These are phyloP conservation scores for Orthonevra nobilis DNA, from an alignment of 2,888 invertebrate genomes.

Conservation along the genomic window DNA sequence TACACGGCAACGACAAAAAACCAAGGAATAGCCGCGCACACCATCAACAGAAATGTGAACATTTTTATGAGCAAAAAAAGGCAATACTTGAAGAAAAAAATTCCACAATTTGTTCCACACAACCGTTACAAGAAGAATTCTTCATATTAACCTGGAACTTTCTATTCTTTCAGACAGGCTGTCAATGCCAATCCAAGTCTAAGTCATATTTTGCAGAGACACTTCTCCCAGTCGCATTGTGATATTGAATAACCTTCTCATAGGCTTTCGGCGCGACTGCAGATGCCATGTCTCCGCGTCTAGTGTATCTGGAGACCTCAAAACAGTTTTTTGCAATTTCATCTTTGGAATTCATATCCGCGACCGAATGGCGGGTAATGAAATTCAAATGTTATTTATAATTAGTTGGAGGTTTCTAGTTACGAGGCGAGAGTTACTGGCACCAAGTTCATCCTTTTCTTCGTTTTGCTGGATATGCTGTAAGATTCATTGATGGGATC, in stretches of 20 bases:
- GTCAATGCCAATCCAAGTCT: slow-evolving; percentile 4
- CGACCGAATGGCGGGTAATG: slow-evolving; percentile 5
- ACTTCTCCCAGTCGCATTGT: slow-evolving; percentile 20
- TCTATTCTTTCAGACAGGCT: slow-evolving; percentile 41
- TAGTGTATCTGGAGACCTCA: slow-evolving; percentile 10
- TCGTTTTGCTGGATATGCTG: neutral
- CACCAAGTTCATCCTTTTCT: neutral
- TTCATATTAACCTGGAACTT: slow-evolving; percentile 31
- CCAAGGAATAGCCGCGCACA: slow-evolving; percentile 29
- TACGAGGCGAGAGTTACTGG: slow-evolving; percentile 1
- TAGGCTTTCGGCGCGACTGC: neutral
- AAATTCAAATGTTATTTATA: slow-evolving; percentile 22
- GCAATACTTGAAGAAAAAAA: too few relatives aligned
- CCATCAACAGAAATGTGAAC: slow-evolving; percentile 49
- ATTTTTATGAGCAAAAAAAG: slow-evolving; percentile 34
- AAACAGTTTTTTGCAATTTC: slow-evolving; percentile 23
- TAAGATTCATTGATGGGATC: slow-evolving; percentile 8
- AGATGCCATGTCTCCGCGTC: neutral
- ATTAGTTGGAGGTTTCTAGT: slow-evolving; percentile 45
- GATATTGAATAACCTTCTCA: slow-evolving; percentile 53
- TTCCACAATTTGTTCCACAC: slow-evolving; percentile 28
- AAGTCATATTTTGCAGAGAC: slow-evolving; percentile 23
- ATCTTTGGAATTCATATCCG: slow-evolving; percentile 14
- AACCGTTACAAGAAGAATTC: slow-evolving; percentile 4
- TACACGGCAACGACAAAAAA: slow-evolving; percentile 37